Base-by-base conservation (phyloP, 2,797 vertebrate genomes). In the Tapera naevia region DNA sequence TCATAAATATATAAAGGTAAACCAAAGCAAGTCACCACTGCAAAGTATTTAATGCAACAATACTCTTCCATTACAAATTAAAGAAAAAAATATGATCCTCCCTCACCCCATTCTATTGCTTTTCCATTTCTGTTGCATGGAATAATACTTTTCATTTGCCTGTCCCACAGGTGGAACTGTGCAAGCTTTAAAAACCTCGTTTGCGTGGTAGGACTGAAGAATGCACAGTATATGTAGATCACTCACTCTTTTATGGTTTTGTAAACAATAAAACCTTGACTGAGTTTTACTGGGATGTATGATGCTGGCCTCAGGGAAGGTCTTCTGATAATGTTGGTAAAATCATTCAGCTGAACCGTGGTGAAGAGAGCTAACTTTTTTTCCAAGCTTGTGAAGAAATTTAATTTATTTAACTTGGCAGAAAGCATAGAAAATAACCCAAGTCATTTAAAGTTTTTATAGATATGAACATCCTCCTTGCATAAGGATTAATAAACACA, bases 361-460 rank as follows among this genome's bases (percentile, higher is more conserved):
- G 11, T 69, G 60, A 83, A 43, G 45, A 94, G 28, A 86, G 17
- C 22, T 69, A 87, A 78, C 13, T 37, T 60, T 45, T n/a, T 80
- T 91, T 86, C 82, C 66, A 84, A 82, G n/a, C 8, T 27, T 37
- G 14, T 56, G 50, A 82, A 80, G 28, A 54, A 73, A 41, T 74
- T 80, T 35, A 35, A 69, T 79, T 58, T 57, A 85, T 89, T 84
- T 86, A 81, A 92, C 80, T 86, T 91, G 87, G 58, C 84, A 93
- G 66, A 89, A 97, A 79, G 51, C 28, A 10, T 92, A 88, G n/a
- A 51, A 81, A 90, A 93, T 60, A 0, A 5, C 6, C 5, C 56
- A 78, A 57, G 75, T 41, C 51, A 35, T 74, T 72, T 48, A 48
- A 89, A 79, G 32, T 48, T 79, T 78, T 79, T 76, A 69, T 73